phyloP scores from a whole-genome alignment of 2,797 vertebrate species.

The Ptychadena robeensis region DNA sequence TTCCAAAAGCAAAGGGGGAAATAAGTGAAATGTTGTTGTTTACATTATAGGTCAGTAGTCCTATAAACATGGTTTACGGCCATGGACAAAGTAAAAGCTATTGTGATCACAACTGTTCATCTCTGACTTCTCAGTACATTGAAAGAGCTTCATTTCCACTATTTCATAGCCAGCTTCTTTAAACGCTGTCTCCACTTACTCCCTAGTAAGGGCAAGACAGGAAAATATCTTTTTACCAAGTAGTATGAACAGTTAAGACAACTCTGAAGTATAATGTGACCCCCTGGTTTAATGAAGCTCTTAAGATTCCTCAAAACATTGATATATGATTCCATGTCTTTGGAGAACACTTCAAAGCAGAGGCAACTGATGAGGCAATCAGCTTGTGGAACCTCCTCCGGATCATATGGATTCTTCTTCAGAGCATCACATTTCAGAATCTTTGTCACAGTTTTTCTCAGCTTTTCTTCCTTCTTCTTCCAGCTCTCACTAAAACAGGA shows the following conservation, averaged over 20 bases:
- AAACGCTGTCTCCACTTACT: neutral
- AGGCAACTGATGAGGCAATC: constrained; percentile 68
- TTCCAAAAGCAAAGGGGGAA: too few relatives aligned
- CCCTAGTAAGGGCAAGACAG: neutral
- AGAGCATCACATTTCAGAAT: constrained; percentile 70
- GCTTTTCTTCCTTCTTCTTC: too few relatives aligned
- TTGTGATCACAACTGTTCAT: neutral
- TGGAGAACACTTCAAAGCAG: constrained; percentile 70
- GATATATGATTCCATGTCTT: constrained; percentile 46
- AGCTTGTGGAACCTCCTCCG: constrained; percentile 47
- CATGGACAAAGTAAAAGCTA: constrained; percentile 4
- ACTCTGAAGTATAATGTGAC: constrained; percentile 34
- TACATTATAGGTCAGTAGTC: neutral
- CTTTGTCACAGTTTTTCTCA: constrained; percentile 62
- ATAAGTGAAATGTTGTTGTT: too few relatives aligned
- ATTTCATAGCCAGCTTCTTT: constrained; percentile 26
- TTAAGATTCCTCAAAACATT: neutral
- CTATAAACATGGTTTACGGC: neutral
- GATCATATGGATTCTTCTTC: constrained; percentile 64
- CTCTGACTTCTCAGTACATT: neutral
- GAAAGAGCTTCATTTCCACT: neutral
- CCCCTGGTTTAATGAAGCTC: constrained; percentile 67
- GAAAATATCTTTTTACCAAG: neutral
- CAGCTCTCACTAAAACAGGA: too few relatives aligned
- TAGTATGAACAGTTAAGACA: neutral